Evolutionary conservation across 2,888 invertebrate species (phyloP), one percentile per base, ranked within the genome.

Genomic region (Nomada hirtipes): DNA sequence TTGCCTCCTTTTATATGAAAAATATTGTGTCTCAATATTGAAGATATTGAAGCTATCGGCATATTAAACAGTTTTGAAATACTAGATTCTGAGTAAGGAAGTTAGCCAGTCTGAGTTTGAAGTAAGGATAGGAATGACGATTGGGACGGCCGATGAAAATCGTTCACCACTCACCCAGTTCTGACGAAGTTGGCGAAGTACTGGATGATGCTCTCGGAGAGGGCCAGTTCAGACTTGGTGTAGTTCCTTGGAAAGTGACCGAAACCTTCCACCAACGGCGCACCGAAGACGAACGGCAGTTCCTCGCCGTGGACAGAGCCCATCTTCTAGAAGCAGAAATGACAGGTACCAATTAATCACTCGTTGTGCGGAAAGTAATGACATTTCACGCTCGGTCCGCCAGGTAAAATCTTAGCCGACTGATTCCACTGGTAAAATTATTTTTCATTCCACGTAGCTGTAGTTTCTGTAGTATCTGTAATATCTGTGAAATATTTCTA

Each of bases 291-390:
- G 93, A 98, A 98, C 0, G 98, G 97, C 82, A 98, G 94, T 91
- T 98, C 98, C 94, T 98, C 98, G 0, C 98, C 98, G 91, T 98
- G 98, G 3, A 98, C 98, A 0, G 98, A 97, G 23, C 98, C 98
- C 96, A 98, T 97, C 85, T 97, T 95, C 97, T 98, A 95, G 36
- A 88, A 91, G 65, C 77, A 84, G 36, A 59, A 76, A 53, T 53
- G 13, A 70, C 42, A 18, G 23, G 11, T 15, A 23, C 7, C 18
- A 18, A 71, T 60, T 64, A 50, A 18, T 59, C 13, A 23, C 15
- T 3, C 23, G 23, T 15, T 15, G 2, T 9, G 29, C 15, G 11
- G 60, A 13, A 18, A 15, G 57, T 36, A 50, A 42, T 3, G 15
- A 53, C 36, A 36, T 7, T 36, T 36, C 36, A 36, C 36, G 26